Conservation (phyloP, 1,140 invertebrate genomes). For the Eueides isabella region DNA sequence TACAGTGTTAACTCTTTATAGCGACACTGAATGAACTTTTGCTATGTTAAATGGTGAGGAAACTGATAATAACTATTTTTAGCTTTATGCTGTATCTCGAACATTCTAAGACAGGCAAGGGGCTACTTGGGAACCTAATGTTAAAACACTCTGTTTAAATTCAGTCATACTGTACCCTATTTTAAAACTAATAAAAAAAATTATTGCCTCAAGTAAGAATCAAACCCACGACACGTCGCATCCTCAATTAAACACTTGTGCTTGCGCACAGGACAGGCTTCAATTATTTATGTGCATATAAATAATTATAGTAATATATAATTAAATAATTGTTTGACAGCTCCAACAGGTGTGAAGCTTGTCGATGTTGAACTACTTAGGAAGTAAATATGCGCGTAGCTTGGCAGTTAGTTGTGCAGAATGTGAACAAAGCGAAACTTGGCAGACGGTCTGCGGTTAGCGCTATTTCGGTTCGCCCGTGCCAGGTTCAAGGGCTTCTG, state of each 20-base stretch:
- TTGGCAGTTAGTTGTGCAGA: conserved; percentile 33
- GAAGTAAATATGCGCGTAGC: conserved; percentile 33
- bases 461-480: conserved; percentile 39
- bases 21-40: too few species aligned
- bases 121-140: neutral
- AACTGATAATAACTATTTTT: too few species aligned
- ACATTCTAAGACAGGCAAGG: neutral
- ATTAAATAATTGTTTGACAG: neutral
- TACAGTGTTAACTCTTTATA: too few species aligned
- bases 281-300: neutral
- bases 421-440: conserved; percentile 30
- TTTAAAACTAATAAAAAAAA: too few species aligned
- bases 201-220: too few species aligned
- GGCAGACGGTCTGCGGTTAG: conserved; percentile 32
- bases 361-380: conserved; percentile 18
- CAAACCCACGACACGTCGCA: neutral
- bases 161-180: too few species aligned
- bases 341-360: conserved; percentile 5
- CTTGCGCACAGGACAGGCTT: too few species aligned
- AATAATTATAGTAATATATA: neutral
- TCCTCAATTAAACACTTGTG: too few species aligned
- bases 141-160: neutral
- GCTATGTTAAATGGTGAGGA: too few species aligned
- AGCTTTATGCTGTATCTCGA: too few species aligned
- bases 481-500: conserved; percentile 45